phyloP scores from a whole-genome alignment of 2,888 invertebrate genomes.

The Bombylius major region DNA sequence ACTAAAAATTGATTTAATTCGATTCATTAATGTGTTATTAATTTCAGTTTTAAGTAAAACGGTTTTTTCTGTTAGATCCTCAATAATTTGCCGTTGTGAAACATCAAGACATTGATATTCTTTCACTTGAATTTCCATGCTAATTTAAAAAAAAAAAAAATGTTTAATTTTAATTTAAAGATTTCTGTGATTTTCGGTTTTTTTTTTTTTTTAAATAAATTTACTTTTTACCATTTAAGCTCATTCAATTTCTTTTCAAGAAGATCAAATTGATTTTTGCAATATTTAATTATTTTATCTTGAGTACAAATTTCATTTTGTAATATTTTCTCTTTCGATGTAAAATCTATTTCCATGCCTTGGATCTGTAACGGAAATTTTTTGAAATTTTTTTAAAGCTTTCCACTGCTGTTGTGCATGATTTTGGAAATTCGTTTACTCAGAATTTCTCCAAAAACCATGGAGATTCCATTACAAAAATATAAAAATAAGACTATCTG shows the following conservation, averaged over 20 bases:
- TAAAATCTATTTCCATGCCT: background rate
- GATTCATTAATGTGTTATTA: no score
- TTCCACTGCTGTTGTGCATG: no score
- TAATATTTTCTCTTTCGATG: background rate
- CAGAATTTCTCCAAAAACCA: no score
- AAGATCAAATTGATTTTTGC: slow-evolving; percentile 4
- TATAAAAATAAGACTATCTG: background rate
- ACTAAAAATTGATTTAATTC: no score
- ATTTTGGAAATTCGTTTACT: no score
- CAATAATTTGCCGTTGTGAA: background rate
- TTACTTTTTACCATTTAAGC: slow-evolving; percentile 6
- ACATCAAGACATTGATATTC: slow-evolving; percentile 1
- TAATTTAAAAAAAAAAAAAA: background rate
- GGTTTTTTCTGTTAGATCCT: background rate
- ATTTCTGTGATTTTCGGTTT: background rate
- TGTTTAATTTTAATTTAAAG: background rate
- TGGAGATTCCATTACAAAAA: no score
- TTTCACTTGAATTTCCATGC: slow-evolving; percentile 2
- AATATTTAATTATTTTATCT: slow-evolving; percentile 10
- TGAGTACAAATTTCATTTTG: slow-evolving; percentile 14
- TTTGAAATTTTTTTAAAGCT: no score
- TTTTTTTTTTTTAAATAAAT: background rate
- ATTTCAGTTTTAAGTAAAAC: no score
- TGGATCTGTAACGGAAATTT: background rate
- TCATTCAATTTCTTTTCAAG: slow-evolving; percentile 9